phyloP scores from a whole-genome alignment of 2,888 invertebrate genomes.

The Lasioglossum malachurum region DNA sequence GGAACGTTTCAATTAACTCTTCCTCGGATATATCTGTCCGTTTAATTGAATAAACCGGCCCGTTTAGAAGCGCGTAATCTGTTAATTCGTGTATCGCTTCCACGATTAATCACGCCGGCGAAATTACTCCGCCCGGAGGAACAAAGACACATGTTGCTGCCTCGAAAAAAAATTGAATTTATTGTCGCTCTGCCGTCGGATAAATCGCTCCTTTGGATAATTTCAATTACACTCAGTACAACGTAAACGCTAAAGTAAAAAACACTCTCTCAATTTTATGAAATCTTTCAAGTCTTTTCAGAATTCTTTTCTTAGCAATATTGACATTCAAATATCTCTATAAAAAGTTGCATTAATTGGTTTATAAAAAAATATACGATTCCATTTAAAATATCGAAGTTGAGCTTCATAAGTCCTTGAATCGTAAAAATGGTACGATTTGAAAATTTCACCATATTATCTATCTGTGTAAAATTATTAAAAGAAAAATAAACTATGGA shows the following conservation, averaged over 20 bases:
- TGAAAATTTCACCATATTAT: too few species aligned
- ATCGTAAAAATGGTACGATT: too few species aligned
- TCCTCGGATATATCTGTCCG: conserved; percentile 2
- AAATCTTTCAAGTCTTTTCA: background rate
- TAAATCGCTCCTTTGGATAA: conserved; percentile 1
- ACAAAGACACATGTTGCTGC: background rate
- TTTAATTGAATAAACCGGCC: conserved; percentile 10
- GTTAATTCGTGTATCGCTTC: conserved; percentile 1
- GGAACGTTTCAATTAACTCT: conserved; percentile 53
- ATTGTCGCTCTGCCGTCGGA: background rate
- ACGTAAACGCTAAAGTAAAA: background rate
- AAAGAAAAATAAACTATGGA: background rate
- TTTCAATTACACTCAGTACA: background rate
- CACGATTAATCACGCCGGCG: background rate
- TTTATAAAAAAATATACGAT: too few species aligned
- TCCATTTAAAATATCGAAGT: background rate
- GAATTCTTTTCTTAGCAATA: background rate
- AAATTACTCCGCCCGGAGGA: background rate
- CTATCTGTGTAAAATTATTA: background rate
- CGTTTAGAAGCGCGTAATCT: conserved; percentile 7
- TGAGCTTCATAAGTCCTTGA: background rate
- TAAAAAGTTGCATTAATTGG: background rate
- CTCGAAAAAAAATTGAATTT: background rate
- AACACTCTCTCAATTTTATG: background rate
- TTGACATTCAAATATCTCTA: background rate